Evolutionary conservation across 53 echinoderm and acorn worm species (phyloP), one percentile per base, ranked within the genome.

Genomic region (Mesocentrotus franciscanus): DNA sequence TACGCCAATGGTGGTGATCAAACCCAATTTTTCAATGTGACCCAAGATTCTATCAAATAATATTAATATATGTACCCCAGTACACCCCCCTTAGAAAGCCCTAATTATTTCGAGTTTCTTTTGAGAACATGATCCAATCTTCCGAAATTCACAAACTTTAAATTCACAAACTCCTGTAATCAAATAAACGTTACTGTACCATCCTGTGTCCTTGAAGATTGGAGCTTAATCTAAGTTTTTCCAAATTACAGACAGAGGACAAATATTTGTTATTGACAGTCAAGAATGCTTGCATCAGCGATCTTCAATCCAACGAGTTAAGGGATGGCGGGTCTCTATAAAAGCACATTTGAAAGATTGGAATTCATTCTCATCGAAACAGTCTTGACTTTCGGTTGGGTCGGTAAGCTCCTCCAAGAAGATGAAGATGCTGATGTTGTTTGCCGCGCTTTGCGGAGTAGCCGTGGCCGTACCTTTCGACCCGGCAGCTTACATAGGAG

Each of bases 391-490:
- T 30, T 81, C 20, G 22, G 16, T 36, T 20, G 20, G 64, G 36
- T 81, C 42, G 60, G 22, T 14, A 59, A 59, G 4, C 26, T 90
- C 60, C 20, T 29, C 32, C 13, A 14, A 3, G 2, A 90, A 89
- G 60, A 92, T 92, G 92, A 92, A 92, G 34, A 66, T 68, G 62
- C 24, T 92, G 61, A 17, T 92, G 64, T 18, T 92, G 4, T 35
- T 92, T 20, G 92, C 92, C 26, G 70, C 92, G 33, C 70, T 92
- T 24, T 92, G 62, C 92, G 92, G 33, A 10, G 32, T 92, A 49
- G 92, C 92, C 36, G 20, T 66, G 71, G 92, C 92, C 70, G 26
- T 26, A 1, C 92, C 92, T 32, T 68, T 92, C 42, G 92, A 92
- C 70, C 8, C 68, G 16, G 62, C 32, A 10, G 61, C 70, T 20